These are phyloP conservation scores for Erebia palarica DNA, from an alignment of 2,888 invertebrate genomes.

Conservation along the genomic window DNA sequence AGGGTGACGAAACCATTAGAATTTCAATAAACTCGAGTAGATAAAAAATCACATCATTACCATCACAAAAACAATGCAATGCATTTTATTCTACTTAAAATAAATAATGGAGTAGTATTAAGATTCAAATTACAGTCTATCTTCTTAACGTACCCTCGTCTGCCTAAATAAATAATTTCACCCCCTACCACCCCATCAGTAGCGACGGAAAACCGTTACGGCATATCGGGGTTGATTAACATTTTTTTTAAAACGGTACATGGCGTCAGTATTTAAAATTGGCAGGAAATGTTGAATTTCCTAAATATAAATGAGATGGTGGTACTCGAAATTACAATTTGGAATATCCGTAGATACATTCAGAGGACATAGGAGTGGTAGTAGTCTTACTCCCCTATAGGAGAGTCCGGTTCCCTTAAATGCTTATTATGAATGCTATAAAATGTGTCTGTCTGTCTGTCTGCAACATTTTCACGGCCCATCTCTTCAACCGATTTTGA, in stretches of 20 bases:
- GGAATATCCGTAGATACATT: too few relatives aligned
- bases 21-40: constrained; percentile 49
- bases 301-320: background rate
- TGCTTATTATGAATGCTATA: too few relatives aligned
- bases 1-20: constrained; percentile 44
- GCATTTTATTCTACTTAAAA: constrained; percentile 69
- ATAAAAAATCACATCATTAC: constrained; percentile 53
- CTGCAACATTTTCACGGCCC: too few relatives aligned
- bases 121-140: constrained; percentile 75
- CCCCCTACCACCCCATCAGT: constrained; percentile 27
- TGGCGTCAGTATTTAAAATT: background rate
- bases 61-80: constrained; percentile 57
- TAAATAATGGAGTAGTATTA: constrained; percentile 75
- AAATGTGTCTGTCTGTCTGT: too few relatives aligned
- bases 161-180: constrained; percentile 63
- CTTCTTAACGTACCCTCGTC: constrained; percentile 60
- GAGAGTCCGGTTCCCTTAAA: too few relatives aligned
- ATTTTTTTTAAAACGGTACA: constrained; percentile 43
- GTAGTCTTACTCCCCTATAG: too few relatives aligned
- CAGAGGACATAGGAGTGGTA: too few relatives aligned
- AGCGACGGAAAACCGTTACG: constrained; percentile 9
- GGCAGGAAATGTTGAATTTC: background rate
- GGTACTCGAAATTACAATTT: too few relatives aligned
- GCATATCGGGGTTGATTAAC: constrained; percentile 41
- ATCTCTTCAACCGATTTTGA: too few relatives aligned